These are phyloP conservation scores for Steatocranus sp. DNA, from an alignment of 2,797 vertebrate species.

Conservation along the genomic window DNA sequence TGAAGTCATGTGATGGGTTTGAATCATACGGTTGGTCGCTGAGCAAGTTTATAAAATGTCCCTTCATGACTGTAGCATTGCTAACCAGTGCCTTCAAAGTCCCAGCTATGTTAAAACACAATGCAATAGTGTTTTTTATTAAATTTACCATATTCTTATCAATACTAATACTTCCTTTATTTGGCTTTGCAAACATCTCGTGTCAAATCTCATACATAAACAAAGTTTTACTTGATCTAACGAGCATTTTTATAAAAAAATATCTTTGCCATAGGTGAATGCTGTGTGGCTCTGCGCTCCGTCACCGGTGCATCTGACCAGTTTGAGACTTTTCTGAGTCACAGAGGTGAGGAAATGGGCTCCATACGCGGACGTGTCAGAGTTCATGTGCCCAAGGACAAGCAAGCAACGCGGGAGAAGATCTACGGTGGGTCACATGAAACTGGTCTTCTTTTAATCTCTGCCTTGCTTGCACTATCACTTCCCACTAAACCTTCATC, in stretches of 20 bases:
- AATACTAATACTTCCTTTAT: not conserved
- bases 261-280: slow-evolving; percentile 70
- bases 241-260: not conserved
- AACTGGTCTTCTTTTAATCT: not conserved
- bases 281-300: slow-evolving; percentile 76
- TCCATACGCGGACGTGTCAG: slow-evolving; percentile 78
- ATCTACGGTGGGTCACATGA: slow-evolving; percentile 69
- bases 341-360: slow-evolving; percentile 83
- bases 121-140: not conserved
- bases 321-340: slow-evolving; percentile 82
- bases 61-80: not conserved
- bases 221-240: not conserved
- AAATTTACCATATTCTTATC: not conserved
- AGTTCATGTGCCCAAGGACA: slow-evolving; percentile 71
- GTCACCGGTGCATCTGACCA: slow-evolving; percentile 64
- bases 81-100: not conserved
- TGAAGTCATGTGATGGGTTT: slow-evolving; percentile 83
- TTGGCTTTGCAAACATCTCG: not conserved
- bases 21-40: slow-evolving; percentile 81
- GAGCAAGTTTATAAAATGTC: not conserved
- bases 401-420: slow-evolving; percentile 59
- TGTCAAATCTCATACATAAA: not conserved
- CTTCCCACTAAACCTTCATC: slow-evolving; percentile 55
- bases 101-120: not conserved
- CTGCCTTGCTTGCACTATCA: slow-evolving; percentile 51